A percentile compares a stretch with the other conserved stretches of the same genome.
phyloP scores from a whole-genome alignment of 2,888 invertebrate genomes.

The Asteroscopus sphinx region DNA sequence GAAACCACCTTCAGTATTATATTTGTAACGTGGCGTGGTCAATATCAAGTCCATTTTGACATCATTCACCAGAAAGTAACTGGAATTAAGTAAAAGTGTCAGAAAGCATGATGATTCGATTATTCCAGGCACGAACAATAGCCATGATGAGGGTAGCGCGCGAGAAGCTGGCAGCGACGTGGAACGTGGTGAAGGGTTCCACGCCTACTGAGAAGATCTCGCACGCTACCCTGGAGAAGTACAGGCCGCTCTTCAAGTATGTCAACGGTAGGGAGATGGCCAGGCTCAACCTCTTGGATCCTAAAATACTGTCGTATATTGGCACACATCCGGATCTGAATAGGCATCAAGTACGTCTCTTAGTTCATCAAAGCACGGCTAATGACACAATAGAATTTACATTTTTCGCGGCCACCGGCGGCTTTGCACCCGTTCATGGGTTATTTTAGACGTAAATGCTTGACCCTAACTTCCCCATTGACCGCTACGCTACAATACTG shows the following conservation, averaged over 20 bases:
- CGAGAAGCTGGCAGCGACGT: slow-evolving; percentile 78
- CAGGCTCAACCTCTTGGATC: slow-evolving; percentile 74
- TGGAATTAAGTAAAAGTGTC: too few species aligned
- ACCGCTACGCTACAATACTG: too few species aligned
- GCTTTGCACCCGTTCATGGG: too few species aligned
- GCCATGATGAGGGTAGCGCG: slow-evolving; percentile 81
- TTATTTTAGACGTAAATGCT: too few species aligned
- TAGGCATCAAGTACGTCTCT: slow-evolving; percentile 76
- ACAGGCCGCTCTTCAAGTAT: slow-evolving; percentile 81
- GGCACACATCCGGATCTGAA: slow-evolving; percentile 80
- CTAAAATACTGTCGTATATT: slow-evolving; percentile 74
- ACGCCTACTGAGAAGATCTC: slow-evolving; percentile 57
- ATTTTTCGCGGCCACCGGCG: too few species aligned
- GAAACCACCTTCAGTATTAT: too few species aligned
- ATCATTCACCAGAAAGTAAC: too few species aligned
- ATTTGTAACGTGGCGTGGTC: too few species aligned
- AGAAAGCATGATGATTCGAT: neutral
- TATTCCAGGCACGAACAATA: slow-evolving; percentile 77
- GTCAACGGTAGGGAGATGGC: slow-evolving; percentile 79
- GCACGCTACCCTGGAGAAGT: slow-evolving; percentile 72
- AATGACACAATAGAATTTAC: too few species aligned
- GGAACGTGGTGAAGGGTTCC: slow-evolving; percentile 74
- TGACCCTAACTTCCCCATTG: too few species aligned
- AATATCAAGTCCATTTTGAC: too few species aligned
- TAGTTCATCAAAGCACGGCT: too few species aligned